Conservation (phyloP, 1,140 invertebrate genomes). For the Megalonaias nervosa region DNA sequence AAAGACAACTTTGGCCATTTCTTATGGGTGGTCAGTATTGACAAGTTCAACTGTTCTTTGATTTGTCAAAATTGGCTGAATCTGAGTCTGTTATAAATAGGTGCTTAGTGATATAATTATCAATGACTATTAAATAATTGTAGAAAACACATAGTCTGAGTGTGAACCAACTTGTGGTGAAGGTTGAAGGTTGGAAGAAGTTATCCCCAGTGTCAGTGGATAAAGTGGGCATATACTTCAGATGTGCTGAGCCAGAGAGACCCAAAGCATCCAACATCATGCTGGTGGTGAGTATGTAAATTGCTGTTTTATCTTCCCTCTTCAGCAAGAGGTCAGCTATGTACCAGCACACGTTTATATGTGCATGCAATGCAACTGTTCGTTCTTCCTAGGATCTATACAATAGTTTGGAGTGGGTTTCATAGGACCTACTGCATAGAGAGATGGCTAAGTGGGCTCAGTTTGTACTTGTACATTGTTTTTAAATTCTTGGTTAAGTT, state of each 20-base stretch:
- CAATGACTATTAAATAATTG: slow-evolving; percentile 7
- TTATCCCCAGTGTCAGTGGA: slow-evolving; percentile 93
- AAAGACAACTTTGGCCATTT: no score
- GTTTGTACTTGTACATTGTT: no score
- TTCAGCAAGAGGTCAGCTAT: background rate
- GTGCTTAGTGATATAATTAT: no score
- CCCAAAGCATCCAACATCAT: slow-evolving; percentile 48
- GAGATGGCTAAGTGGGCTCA: background rate
- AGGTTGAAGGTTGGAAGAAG: slow-evolving; percentile 89
- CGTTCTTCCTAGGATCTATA: no score
- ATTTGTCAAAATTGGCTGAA: no score
- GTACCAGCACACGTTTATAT: background rate
- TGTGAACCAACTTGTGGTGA: slow-evolving; percentile 89
- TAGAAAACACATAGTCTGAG: slow-evolving; percentile 85
- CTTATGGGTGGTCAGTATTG: no score
- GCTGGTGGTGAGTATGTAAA: slow-evolving; percentile 35
- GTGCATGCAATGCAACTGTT: background rate
- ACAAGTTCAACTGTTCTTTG: no score
- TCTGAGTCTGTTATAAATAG: no score
- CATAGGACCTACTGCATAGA: background rate
- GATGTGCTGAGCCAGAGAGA: slow-evolving; percentile 77
- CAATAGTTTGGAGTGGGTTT: background rate
- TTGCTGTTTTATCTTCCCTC: slow-evolving; percentile 1
- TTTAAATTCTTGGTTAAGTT: no score
- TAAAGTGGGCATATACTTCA: slow-evolving; percentile 94